Conservation (phyloP, 2,113 vertebrate genomes). For the Microcebus murinus region DNA sequence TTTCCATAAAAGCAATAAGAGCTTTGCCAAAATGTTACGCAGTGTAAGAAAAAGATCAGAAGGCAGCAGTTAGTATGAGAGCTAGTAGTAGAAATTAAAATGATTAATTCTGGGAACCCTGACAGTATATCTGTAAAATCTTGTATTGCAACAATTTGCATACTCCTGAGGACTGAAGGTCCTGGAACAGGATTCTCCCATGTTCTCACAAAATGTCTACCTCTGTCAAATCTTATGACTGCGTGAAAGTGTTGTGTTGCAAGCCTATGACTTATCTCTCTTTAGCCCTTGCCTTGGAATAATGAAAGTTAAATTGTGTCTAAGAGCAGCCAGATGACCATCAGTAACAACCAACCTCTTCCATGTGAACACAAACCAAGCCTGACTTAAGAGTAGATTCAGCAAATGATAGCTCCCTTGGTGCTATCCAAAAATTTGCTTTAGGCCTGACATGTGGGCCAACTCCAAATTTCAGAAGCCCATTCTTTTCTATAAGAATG, state of each 20-base stretch:
- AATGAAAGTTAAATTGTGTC: constrained; percentile 55
- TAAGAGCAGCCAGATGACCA: constrained; percentile 72
- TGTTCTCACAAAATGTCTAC: constrained; percentile 28
- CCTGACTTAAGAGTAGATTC: neutral
- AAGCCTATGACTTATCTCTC: no score
- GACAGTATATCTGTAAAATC: constrained; percentile 29
- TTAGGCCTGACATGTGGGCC: neutral
- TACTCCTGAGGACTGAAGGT: neutral
- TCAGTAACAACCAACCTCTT: constrained; percentile 43
- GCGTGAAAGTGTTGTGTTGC: no score
- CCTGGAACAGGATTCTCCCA: neutral
- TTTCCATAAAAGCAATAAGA: constrained; percentile 50
- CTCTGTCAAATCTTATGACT: constrained; percentile 55
- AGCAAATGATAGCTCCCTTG: constrained; percentile 18
- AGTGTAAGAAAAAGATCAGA: neutral
- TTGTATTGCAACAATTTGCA: constrained; percentile 15
- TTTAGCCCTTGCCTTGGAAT: constrained; percentile 39
- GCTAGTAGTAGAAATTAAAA: constrained; percentile 34
- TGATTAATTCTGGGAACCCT: constrained; percentile 37
- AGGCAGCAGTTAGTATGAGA: constrained; percentile 15
- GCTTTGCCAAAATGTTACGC: constrained; percentile 47
- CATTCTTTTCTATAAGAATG: neutral
- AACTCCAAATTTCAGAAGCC: constrained; percentile 12
- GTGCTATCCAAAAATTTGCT: neutral
- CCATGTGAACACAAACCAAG: constrained; percentile 21